A percentile compares a stretch with the other conserved stretches of the same genome.
Conservation (phyloP, 1,140 invertebrate genomes). For the Bradynema listronoti region DNA sequence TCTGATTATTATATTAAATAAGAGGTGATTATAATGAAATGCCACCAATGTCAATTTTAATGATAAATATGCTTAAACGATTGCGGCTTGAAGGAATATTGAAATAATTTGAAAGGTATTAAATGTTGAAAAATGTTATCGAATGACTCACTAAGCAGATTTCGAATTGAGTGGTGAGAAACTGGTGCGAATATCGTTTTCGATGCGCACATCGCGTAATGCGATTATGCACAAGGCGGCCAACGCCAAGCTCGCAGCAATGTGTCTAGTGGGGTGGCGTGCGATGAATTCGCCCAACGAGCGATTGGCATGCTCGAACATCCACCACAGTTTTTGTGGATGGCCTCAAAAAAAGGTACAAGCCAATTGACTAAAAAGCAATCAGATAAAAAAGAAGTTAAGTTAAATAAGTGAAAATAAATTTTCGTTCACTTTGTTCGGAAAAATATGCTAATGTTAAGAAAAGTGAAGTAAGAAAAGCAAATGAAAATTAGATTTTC, state of each 20-base stretch:
- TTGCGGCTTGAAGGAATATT: not conserved
- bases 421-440: no score
- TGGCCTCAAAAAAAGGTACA: no score
- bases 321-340: no score
- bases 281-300: constrained; percentile 26
- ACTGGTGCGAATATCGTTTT: constrained; percentile 32
- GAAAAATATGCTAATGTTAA: no score
- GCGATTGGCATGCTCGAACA: constrained; percentile 30
- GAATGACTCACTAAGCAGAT: constrained; percentile 31
- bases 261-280: constrained; percentile 16
- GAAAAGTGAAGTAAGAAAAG: no score
- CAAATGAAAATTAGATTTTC: no score
- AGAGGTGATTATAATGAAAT: no score
- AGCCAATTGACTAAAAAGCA: no score
- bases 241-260: constrained; percentile 24
- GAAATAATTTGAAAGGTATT: not conserved
- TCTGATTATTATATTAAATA: no score
- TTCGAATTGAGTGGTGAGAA: constrained; percentile 35
- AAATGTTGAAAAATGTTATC: constrained; percentile 11
- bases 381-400: no score
- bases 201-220: constrained; percentile 24
- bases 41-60: constrained; percentile 4
- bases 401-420: no score
- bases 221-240: constrained; percentile 8
- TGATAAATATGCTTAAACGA: not conserved